Evolutionary conservation across 2,113 vertebrate genomes (phyloP).

Genomic region (Rhombomys opimus): DNA sequence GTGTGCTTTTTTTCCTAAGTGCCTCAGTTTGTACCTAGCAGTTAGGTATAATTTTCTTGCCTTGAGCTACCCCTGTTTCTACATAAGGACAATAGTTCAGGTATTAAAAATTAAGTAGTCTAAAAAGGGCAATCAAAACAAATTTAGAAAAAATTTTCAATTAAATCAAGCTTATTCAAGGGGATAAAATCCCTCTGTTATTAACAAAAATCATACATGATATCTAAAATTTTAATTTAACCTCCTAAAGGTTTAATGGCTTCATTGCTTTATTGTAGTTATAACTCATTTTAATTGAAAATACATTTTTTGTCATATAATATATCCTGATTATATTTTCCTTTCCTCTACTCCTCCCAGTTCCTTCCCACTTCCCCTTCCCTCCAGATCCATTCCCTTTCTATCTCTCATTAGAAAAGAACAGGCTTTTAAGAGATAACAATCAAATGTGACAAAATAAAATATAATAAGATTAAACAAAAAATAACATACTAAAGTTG

Average conservation of each 20-base stretch:
- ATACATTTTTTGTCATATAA: not conserved
- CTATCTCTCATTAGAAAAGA: not conserved
- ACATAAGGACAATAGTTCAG: not conserved
- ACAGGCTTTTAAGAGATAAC: not conserved
- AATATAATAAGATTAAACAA: not conserved
- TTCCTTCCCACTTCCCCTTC: not conserved
- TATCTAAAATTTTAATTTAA: constrained; percentile 38
- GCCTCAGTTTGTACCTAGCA: not conserved
- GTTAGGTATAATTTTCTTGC: not conserved
- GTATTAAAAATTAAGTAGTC: not conserved
- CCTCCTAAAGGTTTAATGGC: not conserved
- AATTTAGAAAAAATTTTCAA: not conserved
- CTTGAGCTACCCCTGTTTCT: not conserved
- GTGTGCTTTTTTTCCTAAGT: not conserved
- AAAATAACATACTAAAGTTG: not conserved
- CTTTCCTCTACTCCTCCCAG: not conserved
- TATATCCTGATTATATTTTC: not conserved
- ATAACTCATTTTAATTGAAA: not conserved
- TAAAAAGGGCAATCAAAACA: not conserved
- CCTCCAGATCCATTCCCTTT: not conserved
- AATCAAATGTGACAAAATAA: not conserved
- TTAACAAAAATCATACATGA: not conserved
- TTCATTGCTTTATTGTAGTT: not conserved
- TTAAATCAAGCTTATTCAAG: constrained; percentile 16
- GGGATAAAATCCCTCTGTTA: not conserved